Evolutionary conservation across 1,140 invertebrate species (phyloP).

Genomic region (Drosophila bipectinata): DNA sequence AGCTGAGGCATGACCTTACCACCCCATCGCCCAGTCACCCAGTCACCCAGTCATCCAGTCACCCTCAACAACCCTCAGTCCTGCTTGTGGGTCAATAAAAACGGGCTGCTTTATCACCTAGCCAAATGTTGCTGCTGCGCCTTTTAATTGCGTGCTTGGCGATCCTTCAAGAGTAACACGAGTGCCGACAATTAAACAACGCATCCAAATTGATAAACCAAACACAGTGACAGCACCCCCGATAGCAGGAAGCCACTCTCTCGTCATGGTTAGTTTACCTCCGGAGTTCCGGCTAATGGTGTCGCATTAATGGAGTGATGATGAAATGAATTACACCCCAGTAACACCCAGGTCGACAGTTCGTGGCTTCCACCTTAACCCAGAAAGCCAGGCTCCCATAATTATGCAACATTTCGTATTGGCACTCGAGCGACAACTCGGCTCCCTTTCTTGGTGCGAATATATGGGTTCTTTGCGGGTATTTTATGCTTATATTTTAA

Average conservation of each 20-base stretch:
- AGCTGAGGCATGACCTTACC: constrained; percentile 54
- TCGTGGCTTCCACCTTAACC: constrained; percentile 50
- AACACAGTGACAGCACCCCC: constrained; percentile 6
- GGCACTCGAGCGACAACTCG: constrained; percentile 42
- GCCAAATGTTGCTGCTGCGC: constrained; percentile 57
- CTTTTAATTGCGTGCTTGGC: constrained; percentile 67
- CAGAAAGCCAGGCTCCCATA: constrained; percentile 48
- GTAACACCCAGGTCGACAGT: neutral
- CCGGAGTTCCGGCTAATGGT: constrained; percentile 18
- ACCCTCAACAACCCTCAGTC: neutral
- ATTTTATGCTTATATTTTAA: constrained; percentile 43
- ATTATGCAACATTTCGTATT: constrained; percentile 74
- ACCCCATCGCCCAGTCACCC: constrained; percentile 10
- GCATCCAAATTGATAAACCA: constrained; percentile 74
- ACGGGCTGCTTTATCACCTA: constrained; percentile 48
- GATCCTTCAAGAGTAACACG: constrained; percentile 40
- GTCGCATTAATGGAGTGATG: constrained; percentile 58
- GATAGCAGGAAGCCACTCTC: constrained; percentile 24
- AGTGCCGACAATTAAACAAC: constrained; percentile 70
- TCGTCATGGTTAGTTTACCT: constrained; percentile 44
- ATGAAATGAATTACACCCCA: constrained; percentile 5
- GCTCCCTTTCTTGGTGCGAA: constrained; percentile 4
- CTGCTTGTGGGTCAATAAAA: constrained; percentile 31
- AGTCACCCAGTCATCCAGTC: neutral
- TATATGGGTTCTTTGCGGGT: neutral